A percentile compares a stretch with the other conserved stretches of the same genome.
Conservation (phyloP, 2,113 vertebrate species). For the Dipodomys spectabilis region DNA sequence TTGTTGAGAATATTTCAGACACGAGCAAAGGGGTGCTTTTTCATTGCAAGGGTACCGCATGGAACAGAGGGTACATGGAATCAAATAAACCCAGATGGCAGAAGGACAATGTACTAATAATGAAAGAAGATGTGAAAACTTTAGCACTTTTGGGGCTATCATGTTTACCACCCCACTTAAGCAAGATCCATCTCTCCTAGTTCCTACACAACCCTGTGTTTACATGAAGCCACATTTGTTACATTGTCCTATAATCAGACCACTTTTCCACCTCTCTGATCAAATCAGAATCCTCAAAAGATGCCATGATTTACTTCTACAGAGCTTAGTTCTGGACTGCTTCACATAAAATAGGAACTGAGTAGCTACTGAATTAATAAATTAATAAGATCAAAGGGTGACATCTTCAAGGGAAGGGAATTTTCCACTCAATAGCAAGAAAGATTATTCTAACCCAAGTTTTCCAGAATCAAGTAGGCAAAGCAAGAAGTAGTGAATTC, state of each 20-base stretch:
- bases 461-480: neutral
- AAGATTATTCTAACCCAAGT: neutral
- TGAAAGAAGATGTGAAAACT: neutral
- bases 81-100: neutral
- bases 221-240: neutral
- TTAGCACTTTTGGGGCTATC: neutral
- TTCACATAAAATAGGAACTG: neutral
- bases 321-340: neutral
- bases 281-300: neutral
- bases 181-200: neutral
- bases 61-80: neutral
- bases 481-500: neutral
- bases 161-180: neutral
- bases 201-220: fast-evolving
- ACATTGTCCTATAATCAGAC: neutral
- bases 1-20: neutral
- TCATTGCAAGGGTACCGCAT: neutral
- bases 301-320: neutral
- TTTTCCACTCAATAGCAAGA: neutral
- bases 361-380: neutral
- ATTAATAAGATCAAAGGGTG: neutral
- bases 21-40: neutral
- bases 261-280: neutral
- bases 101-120: neutral
- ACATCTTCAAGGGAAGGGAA: neutral